Percentiles rank a stretch among this genome's conserved stretches.
These are phyloP conservation scores for Coptodon rendalli DNA, from an alignment of 2,113 vertebrate genomes.

Conservation along the genomic window DNA sequence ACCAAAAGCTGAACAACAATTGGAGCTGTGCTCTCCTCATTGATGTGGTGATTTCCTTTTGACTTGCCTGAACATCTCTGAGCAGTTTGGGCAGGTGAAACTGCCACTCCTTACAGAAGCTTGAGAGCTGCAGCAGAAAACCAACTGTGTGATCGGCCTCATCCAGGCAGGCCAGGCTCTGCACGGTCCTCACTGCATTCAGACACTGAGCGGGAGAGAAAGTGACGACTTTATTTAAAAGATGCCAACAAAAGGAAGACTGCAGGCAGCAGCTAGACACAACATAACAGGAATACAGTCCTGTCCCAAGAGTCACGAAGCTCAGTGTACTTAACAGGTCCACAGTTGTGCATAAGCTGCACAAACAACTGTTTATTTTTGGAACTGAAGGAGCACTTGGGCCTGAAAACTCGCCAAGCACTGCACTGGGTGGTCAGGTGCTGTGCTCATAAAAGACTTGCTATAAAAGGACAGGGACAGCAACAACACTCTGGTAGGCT, in stretches of 20 bases:
- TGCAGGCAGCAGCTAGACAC: neutral
- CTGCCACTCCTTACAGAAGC: conserved; percentile 93
- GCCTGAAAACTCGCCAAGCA: neutral
- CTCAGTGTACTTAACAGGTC: neutral
- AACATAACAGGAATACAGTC: neutral
- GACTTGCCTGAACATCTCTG: conserved; percentile 83
- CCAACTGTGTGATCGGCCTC: conserved; percentile 96
- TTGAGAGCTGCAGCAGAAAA: conserved; percentile 94
- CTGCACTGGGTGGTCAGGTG: neutral
- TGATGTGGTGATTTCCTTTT: neutral
- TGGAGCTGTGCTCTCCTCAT: neutral
- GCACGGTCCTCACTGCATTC: conserved; percentile 88
- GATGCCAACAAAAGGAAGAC: neutral
- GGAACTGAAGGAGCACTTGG: neutral
- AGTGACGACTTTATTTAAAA: neutral
- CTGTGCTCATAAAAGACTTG: neutral
- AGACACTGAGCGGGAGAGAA: conserved; percentile 76
- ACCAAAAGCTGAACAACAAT: neutral
- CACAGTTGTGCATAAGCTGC: neutral
- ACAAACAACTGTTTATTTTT: neutral
- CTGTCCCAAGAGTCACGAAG: neutral
- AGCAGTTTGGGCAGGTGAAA: conserved; percentile 94
- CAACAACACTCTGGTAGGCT: neutral
- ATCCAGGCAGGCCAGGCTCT: conserved; percentile 90
- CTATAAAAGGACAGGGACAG: neutral